These are phyloP conservation scores for Leptocoma aspasia DNA, from an alignment of 2,113 vertebrate species.

Conservation along the genomic window DNA sequence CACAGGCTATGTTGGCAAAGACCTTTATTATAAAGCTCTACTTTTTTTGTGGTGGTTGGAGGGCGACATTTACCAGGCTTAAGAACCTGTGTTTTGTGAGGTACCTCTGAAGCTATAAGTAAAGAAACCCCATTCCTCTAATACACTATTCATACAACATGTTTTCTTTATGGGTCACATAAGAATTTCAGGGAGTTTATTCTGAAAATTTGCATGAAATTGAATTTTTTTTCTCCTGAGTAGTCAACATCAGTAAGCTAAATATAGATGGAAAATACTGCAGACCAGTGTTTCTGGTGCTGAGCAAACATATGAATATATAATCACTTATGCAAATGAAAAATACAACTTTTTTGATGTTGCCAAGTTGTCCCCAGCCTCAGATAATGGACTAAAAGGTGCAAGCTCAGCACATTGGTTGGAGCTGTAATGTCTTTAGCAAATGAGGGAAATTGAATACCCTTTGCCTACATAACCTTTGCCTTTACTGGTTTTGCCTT, in stretches of 20 bases:
- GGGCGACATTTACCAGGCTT: background rate
- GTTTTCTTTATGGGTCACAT: background rate
- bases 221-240: background rate
- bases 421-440: background rate
- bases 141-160: background rate
- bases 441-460: background rate
- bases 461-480: slow-evolving; percentile 35
- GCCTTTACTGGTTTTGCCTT: background rate
- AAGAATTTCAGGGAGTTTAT: background rate
- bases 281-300: background rate
- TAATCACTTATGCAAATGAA: background rate
- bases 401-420: background rate
- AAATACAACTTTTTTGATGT: background rate
- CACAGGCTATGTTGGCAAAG: background rate
- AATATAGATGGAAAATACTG: background rate
- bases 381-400: background rate
- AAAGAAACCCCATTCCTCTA: background rate
- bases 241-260: background rate
- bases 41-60: background rate
- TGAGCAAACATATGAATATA: background rate
- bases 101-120: background rate
- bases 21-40: background rate
- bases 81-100: background rate
- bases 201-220: background rate
- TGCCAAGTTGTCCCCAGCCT: background rate